Evolutionary conservation across 2,888 invertebrate genomes (phyloP).

Genomic region (Tenthredo mesomela): DNA sequence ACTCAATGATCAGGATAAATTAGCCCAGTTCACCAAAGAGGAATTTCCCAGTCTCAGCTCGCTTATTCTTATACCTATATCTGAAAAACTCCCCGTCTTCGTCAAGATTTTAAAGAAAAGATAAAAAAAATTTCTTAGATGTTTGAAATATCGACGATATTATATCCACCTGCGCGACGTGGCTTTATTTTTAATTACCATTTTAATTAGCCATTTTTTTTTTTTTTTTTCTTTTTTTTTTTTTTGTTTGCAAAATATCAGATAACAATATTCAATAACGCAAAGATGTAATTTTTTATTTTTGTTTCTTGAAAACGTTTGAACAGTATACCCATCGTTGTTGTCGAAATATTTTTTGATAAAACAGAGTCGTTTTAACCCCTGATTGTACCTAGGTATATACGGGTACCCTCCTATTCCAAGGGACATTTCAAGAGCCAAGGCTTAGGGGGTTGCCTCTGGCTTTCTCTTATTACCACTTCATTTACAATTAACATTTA

Average conservation of each 20-base stretch:
- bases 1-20: constrained; percentile 72
- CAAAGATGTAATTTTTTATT: background rate
- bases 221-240: background rate
- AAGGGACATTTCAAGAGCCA: background rate
- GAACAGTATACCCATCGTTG: background rate
- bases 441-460: constrained; percentile 33
- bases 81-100: background rate
- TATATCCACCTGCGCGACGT: background rate
- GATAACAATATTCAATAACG: background rate
- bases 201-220: constrained; percentile 5
- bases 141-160: constrained; percentile 8
- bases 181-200: constrained; percentile 9
- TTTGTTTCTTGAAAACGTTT: background rate
- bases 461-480: constrained; percentile 75
- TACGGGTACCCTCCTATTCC: background rate
- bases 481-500: constrained; percentile 79
- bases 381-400: background rate
- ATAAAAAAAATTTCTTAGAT: background rate
- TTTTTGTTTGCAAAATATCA: background rate
- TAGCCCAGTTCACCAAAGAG: constrained; percentile 62
- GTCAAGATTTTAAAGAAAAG: too few species aligned
- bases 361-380: constrained; percentile 19
- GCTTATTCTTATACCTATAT: background rate
- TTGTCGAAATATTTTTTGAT: background rate
- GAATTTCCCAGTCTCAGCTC: background rate